These are phyloP conservation scores for Hololepta plana DNA, from an alignment of 2,888 invertebrate genomes.

Conservation along the genomic window DNA sequence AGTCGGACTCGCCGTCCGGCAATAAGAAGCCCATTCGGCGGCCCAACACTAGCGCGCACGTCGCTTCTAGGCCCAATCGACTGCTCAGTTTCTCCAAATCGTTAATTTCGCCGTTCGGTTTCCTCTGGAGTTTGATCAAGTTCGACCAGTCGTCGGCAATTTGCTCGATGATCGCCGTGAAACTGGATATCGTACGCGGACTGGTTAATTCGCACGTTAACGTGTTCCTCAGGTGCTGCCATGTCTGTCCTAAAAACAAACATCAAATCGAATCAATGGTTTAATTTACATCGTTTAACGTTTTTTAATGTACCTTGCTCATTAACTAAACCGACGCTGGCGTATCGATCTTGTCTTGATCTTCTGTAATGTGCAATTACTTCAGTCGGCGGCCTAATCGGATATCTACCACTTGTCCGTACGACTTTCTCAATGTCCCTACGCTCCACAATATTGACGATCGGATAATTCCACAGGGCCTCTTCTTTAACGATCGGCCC, in stretches of 20 bases:
- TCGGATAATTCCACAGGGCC: constrained; percentile 49
- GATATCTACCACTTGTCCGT: constrained; percentile 52
- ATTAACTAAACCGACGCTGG: constrained; percentile 65
- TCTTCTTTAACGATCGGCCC: constrained; percentile 65
- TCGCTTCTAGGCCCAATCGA: constrained; percentile 63
- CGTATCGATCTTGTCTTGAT: constrained; percentile 59
- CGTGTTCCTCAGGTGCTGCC: constrained; percentile 53
- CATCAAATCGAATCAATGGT: constrained; percentile 1
- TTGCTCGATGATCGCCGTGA: constrained; percentile 53
- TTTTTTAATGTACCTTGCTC: constrained; percentile 47
- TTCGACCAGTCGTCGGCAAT: constrained; percentile 63
- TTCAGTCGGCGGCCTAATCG: constrained; percentile 67
- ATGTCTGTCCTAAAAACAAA: constrained; percentile 53
- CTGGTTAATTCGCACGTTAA: constrained; percentile 62
- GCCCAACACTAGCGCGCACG: constrained; percentile 63
- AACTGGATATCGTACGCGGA: constrained; percentile 53
- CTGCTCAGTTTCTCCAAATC: constrained; percentile 58
- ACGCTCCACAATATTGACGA: constrained; percentile 54
- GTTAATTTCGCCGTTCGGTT: constrained; percentile 24
- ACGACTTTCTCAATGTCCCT: constrained; percentile 59
- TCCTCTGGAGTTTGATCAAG: constrained; percentile 38
- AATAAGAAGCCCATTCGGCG: constrained; percentile 56
- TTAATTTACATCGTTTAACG: constrained; percentile 1
- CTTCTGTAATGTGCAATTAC: constrained; percentile 58
- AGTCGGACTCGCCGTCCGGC: constrained; percentile 23